phyloP scores from a whole-genome alignment of 1,140 invertebrate species.

The Lineus longissimus region DNA sequence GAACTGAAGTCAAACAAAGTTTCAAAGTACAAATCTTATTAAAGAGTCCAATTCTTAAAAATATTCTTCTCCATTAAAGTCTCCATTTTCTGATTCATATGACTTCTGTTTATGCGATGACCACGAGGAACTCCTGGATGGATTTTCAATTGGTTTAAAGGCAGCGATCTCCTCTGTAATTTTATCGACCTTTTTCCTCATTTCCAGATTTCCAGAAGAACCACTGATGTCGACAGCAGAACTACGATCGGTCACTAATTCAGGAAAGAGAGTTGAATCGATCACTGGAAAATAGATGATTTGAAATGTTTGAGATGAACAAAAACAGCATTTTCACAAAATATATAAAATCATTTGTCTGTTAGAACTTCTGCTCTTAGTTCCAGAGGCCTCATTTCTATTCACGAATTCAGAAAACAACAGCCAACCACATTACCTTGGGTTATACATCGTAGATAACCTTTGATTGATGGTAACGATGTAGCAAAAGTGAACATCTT shows the following conservation, averaged over 20 bases:
- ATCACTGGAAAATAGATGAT: constrained; percentile 43
- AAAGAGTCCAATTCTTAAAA: not conserved
- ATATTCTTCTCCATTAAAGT: constrained; percentile 3
- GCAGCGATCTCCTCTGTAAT: constrained; percentile 42
- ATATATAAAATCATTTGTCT: no score
- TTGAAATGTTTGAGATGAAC: constrained; percentile 3
- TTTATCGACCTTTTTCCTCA: constrained; percentile 41
- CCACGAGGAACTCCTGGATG: constrained; percentile 6
- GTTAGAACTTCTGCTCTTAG: no score
- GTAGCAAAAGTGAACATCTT: no score
- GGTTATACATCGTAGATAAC: no score
- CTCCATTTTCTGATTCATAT: not conserved
- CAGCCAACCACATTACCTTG: no score
- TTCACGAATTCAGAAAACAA: no score
- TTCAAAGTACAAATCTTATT: no score
- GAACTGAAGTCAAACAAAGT: no score
- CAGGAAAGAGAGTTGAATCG: constrained; percentile 51
- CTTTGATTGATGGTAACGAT: no score
- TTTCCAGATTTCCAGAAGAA: constrained; percentile 30
- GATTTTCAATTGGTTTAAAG: constrained; percentile 45
- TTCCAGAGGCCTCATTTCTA: no score
- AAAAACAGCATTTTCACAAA: no score
- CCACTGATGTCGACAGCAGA: constrained; percentile 24
- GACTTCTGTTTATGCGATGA: constrained; percentile 5
- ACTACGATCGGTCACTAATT: constrained; percentile 34